These are phyloP conservation scores for Stercorarius parasiticus DNA, from an alignment of 2,113 vertebrate genomes.

Conservation along the genomic window DNA sequence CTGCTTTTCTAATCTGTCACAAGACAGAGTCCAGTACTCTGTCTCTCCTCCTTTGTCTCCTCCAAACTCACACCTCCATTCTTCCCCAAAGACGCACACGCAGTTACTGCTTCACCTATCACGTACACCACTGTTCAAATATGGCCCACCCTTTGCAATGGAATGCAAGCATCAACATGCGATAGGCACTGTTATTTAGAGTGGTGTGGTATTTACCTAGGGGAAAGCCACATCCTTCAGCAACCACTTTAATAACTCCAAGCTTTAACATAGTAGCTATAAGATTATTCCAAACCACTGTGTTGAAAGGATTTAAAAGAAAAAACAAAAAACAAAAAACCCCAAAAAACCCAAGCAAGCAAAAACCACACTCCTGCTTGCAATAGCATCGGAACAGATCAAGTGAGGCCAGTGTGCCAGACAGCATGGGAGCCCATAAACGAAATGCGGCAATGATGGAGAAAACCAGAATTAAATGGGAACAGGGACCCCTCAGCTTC, in stretches of 20 bases:
- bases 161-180: conserved; percentile 52
- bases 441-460: background rate
- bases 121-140: conserved; percentile 3
- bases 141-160: conserved; percentile 36
- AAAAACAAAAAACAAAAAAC: background rate
- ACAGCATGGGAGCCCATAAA: background rate
- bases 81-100: background rate
- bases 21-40: background rate
- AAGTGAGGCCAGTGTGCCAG: background rate
- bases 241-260: conserved; percentile 25
- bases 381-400: background rate
- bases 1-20: background rate
- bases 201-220: conserved; percentile 59
- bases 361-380: background rate
- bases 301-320: background rate
- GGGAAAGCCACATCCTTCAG: conserved; percentile 67
- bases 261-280: background rate
- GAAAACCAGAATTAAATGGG: background rate
- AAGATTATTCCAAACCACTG: background rate
- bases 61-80: background rate
- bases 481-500: background rate
- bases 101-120: background rate
- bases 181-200: background rate
- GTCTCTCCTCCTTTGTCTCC: background rate
- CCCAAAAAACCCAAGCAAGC: background rate